Base-by-base conservation (phyloP, 2,113 vertebrate genomes). In the Chrysemys picta region DNA sequence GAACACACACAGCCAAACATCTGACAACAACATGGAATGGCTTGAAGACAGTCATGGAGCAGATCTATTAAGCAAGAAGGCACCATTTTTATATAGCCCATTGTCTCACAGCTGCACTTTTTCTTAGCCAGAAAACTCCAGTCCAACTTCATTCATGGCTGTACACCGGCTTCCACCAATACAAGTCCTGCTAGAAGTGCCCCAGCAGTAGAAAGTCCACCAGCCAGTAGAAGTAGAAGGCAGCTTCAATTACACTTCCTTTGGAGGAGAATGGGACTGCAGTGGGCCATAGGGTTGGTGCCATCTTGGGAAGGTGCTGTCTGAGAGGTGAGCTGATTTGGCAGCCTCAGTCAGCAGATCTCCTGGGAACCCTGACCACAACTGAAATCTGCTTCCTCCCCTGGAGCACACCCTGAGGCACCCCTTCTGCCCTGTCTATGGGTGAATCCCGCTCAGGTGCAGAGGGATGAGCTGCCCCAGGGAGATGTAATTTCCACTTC, bases 21-120 rank as follows among this genome's bases (percentile, higher is more conserved):
- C 57, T 59, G 57, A 59, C 27, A 59, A 59, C 57, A 59, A 31
- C 91, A 80, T 85, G 88, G 65, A 42, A 83, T 88, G 93, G 89
- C 93, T 59, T 57, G 53, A 59, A 82, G 53, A 45, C n/a, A 83
- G 38, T 42, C 53, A 76, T 89, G 92, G 82, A 97, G n/a, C 75
- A 83, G 47, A 87, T 79, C n/a, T 92, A 53, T 59, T 85, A 38
- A 75, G 42, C 45, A 27, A 47, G n/a, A 52, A 45, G 42, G 65
- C 88, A 57, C 1, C 13, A 12, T 2, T 78, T 89, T 95, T 94
- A 59, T 57, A 57, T 12, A 87, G 3, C 54, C 19, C 84, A 92
- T 94, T 88, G 17, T 42, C 24, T 11, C 50, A 47, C 35, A 80
- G 76, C 59, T 22, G 10, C 24, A 22, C 89, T 93, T 90, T 0